phyloP scores from a whole-genome alignment of 2,797 vertebrate species.

The Spea hammondii region DNA sequence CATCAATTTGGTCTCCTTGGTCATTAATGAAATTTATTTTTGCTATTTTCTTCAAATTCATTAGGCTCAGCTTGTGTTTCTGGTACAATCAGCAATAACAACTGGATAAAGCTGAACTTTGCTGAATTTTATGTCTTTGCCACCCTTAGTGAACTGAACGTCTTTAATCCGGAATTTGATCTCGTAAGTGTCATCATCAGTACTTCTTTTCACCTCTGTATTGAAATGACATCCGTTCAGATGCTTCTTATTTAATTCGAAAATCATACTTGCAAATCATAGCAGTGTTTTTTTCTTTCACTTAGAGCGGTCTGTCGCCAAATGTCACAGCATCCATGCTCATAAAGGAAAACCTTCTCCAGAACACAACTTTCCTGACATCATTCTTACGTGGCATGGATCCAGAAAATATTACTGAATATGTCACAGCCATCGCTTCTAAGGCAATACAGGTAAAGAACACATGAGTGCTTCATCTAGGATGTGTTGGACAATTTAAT shows the following conservation, averaged over 20 bases:
- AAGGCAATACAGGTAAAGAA: neutral
- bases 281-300: neutral
- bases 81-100: neutral
- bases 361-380: conserved; percentile 1
- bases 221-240: too few species aligned
- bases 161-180: neutral
- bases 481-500: too few species aligned
- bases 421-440: neutral
- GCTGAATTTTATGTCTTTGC: neutral
- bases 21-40: neutral
- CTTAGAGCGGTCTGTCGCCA: neutral
- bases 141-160: neutral
- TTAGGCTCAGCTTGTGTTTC: neutral
- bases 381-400: neutral
- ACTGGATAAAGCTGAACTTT: neutral
- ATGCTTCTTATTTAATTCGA: too few species aligned
- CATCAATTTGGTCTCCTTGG: neutral
- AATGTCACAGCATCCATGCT: neutral
- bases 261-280: too few species aligned
- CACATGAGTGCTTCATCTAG: neutral
- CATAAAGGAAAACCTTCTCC: neutral
- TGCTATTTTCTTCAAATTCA: neutral
- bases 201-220: neutral
- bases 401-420: neutral
- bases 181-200: neutral